Base-by-base conservation (phyloP, 2,113 vertebrate genomes). In the Spermophilus dauricus region DNA sequence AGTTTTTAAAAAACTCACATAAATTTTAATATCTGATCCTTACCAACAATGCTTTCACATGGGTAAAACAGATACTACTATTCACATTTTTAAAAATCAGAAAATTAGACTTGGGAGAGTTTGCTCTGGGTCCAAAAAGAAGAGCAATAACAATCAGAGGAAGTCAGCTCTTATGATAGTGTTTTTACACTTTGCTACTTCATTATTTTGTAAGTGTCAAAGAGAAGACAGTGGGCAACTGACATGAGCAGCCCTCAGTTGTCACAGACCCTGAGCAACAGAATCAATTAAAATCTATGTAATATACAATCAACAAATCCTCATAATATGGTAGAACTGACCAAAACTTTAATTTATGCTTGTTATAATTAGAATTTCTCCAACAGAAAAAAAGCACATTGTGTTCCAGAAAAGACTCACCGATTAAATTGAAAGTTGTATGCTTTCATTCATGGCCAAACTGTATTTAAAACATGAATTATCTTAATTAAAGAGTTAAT, bases 391-490 rank as follows among this genome's bases (percentile, higher is more conserved):
- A 78, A 45, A 72, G 9, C 17, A 82, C 20, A 88, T 4, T 30
- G 0, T 86, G 86, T 77, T 96, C 24, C 56, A 70, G 30, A 91
- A 96, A 93, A 91, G 48, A 95, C 78, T 18, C 42, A 88, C 1
- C 1, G 56, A 91, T 39, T 78, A 80, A 63, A 77, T 61, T 28
- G 20, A 95, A 96, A 91, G 77, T 45, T 90, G 77, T 45, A 92
- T 42, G 78, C 82, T 78, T 96, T 85, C 65, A n/a, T 77, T 89
- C 37, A 97, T 45, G 77, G 75, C 18, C 84, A 95, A 83, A 73
- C 11, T 67, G n/a, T 93, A 45, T 89, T 95, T 94, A 89, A 97
- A 96, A 91, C n/a, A 95, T n/a, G 82, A 96, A 94, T 81, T 91
- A 93, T 72, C 37, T 73, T 81, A 94, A 86, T 82, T 17, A 96